Percentiles rank a stretch among this genome's conserved stretches.
These are phyloP conservation scores for Myodes glareolus DNA, from an alignment of 2,113 vertebrate species.

Conservation along the genomic window DNA sequence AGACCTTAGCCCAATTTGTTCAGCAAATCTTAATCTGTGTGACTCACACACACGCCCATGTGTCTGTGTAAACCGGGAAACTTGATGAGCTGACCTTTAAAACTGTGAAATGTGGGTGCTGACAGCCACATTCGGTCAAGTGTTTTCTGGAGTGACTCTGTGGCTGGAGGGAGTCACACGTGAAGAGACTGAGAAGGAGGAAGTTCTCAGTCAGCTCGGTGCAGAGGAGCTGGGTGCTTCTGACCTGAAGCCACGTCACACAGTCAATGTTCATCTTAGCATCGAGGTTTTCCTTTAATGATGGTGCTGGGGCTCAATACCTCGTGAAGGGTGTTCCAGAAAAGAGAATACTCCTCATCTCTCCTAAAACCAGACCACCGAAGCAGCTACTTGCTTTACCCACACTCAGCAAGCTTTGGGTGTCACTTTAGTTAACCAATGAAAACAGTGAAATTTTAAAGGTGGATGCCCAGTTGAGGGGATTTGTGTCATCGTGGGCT, in stretches of 20 bases:
- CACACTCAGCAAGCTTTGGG: neutral
- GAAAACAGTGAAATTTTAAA: neutral
- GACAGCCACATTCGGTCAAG: neutral
- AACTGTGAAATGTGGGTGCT: neutral
- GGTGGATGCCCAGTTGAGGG: neutral
- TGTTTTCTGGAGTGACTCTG: neutral
- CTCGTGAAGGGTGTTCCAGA: neutral
- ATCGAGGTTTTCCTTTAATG: neutral
- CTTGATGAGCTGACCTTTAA: neutral
- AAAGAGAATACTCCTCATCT: neutral
- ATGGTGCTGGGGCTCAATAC: fast-evolving
- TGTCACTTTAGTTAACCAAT: neutral
- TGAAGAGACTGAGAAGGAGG: neutral
- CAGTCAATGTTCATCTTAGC: neutral
- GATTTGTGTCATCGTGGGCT: neutral
- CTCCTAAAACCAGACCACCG: neutral
- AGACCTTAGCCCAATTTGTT: neutral
- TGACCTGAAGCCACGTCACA: neutral
- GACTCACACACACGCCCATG: neutral
- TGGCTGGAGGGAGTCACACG: neutral
- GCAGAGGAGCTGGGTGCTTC: neutral
- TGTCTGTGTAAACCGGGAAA: neutral
- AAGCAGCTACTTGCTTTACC: neutral
- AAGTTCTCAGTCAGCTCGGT: too few species aligned
- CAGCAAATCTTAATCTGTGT: neutral